A percentile compares a stretch with the other conserved stretches of the same genome.
phyloP scores from a whole-genome alignment of 2,797 vertebrate genomes.

The Meriones psammophilus region DNA sequence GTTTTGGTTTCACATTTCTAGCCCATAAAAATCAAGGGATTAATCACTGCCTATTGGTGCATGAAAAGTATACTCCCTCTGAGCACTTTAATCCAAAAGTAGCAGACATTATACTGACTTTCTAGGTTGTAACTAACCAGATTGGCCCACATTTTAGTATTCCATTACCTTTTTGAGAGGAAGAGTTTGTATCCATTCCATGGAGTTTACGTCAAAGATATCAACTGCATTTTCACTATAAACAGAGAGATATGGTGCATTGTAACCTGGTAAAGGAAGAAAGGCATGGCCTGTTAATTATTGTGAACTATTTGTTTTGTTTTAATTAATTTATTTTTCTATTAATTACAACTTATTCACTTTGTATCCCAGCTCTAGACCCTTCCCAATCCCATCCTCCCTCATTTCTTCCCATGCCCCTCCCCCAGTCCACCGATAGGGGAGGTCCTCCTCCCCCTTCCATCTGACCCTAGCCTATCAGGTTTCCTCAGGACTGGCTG shows the following conservation, averaged over 20 bases:
- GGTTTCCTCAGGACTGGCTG: too few species aligned
- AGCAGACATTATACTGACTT: neutral
- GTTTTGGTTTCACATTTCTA: constrained; percentile 30
- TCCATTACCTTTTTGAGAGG: constrained; percentile 96
- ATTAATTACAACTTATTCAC: too few species aligned
- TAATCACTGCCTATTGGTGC: neutral
- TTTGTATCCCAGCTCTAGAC: too few species aligned
- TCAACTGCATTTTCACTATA: constrained; percentile 99
- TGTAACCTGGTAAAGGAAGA: constrained; percentile 93
- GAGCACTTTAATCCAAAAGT: constrained; percentile 7
- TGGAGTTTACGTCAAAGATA: constrained; percentile 98
- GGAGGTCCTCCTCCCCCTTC: too few species aligned
- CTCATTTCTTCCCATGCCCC: too few species aligned
- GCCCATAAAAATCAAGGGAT: neutral
- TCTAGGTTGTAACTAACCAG: neutral
- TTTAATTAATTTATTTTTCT: too few species aligned
- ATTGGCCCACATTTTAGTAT: neutral
- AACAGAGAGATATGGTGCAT: constrained; percentile 98
- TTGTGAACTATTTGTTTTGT: neutral
- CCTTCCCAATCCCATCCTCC: too few species aligned
- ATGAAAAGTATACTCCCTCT: neutral
- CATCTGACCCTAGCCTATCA: too few species aligned
- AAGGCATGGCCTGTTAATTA: neutral
- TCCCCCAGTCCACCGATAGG: too few species aligned
- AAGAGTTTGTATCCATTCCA: constrained; percentile 99